Conservation (phyloP, 2,113 vertebrate species). For the Marmota flaviventris region DNA sequence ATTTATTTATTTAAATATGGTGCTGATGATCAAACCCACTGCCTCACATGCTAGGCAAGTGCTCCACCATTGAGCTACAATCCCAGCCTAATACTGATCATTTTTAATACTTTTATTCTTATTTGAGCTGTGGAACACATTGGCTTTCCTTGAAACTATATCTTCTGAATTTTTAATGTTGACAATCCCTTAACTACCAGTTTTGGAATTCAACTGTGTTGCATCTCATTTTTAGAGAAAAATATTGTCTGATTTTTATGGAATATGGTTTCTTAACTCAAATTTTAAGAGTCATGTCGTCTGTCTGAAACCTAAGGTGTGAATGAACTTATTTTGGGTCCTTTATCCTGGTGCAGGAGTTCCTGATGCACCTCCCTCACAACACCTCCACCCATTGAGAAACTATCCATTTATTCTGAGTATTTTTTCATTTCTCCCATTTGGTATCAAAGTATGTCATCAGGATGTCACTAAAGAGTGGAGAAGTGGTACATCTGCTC, state of each 20-base stretch:
- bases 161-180: conserved; percentile 30
- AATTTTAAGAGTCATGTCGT: not conserved
- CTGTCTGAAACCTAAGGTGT: not conserved
- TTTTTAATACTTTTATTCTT: conserved; percentile 24
- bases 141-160: not conserved
- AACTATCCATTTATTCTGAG: not conserved
- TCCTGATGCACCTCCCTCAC: not conserved
- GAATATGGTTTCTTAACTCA: not conserved
- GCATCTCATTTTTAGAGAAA: conserved; percentile 18
- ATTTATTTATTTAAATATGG: too few species aligned
- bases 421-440: not conserved
- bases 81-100: not conserved
- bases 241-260: not conserved
- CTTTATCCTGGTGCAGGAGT: not conserved
- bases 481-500: not conserved
- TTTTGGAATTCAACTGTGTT: conserved; percentile 41
- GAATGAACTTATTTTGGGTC: not conserved
- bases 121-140: not conserved
- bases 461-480: conserved; percentile 21
- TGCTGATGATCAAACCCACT: too few species aligned
- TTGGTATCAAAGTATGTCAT: conserved; percentile 11
- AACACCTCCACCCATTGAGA: not conserved
- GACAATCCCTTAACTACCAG: not conserved
- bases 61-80: too few species aligned
- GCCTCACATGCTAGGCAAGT: too few species aligned